phyloP scores from a whole-genome alignment of 2,113 vertebrate genomes.

The Ardeotis arabs region DNA sequence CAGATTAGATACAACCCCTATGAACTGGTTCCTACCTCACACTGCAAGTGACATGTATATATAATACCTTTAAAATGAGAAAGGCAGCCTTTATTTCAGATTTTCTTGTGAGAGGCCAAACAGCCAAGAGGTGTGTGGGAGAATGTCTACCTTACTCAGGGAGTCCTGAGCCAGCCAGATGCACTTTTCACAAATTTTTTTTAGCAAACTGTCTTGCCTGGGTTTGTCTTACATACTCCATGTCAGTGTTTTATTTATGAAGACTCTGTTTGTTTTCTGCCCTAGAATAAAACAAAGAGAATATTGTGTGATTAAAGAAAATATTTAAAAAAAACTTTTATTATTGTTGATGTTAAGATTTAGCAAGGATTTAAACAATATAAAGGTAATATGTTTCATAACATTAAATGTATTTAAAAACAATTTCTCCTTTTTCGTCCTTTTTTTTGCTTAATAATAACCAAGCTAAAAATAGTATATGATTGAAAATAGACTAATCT shows the following conservation, averaged over 20 bases:
- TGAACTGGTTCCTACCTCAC: conserved; percentile 59
- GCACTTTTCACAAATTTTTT: conserved; percentile 37
- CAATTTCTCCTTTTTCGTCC: not conserved
- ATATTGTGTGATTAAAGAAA: not conserved
- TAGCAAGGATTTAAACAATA: not conserved
- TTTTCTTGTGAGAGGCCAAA: not conserved
- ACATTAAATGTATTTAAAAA: conserved; percentile 63
- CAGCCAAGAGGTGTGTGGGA: not conserved
- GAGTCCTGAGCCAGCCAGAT: conserved; percentile 63
- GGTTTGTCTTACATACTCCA: conserved; percentile 27
- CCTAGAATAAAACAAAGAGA: not conserved
- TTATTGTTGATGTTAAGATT: conserved; percentile 9
- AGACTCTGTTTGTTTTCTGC: conserved; percentile 38
- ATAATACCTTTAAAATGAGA: not conserved
- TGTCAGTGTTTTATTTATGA: conserved; percentile 69
- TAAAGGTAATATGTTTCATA: conserved; percentile 30
- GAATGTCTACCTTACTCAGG: conserved; percentile 61
- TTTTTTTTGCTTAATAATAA: not conserved
- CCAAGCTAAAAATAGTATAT: not conserved
- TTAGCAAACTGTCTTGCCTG: conserved; percentile 56
- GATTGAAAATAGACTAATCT: not conserved
- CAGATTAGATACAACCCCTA: not conserved
- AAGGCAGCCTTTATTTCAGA: conserved; percentile 45
- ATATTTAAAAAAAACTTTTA: conserved; percentile 9
- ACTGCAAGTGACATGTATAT: not conserved